These are phyloP conservation scores for Anguilla anguilla DNA, from an alignment of 2,797 vertebrate species.

Conservation along the genomic window DNA sequence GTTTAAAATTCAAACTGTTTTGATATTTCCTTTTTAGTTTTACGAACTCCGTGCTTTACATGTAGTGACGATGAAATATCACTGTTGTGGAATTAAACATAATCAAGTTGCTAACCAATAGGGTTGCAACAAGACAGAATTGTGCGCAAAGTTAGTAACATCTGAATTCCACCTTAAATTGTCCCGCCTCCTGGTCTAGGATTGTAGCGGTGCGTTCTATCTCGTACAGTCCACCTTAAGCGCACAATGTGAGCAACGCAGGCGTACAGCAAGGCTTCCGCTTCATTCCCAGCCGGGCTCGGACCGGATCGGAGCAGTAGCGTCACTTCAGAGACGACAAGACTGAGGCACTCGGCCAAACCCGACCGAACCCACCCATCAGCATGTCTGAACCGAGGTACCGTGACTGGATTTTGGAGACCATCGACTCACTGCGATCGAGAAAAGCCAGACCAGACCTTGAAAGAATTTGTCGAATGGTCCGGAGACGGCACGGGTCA, in stretches of 20 bases:
- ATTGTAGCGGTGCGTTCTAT: slow-evolving; percentile 40
- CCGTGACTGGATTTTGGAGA: slow-evolving; percentile 88
- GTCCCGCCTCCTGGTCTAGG: slow-evolving; percentile 11
- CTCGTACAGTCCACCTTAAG: slow-evolving; percentile 73
- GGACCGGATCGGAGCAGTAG: slow-evolving; percentile 69
- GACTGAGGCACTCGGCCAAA: slow-evolving; percentile 64
- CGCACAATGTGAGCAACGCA: slow-evolving; percentile 74
- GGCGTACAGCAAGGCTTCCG: slow-evolving; percentile 79
- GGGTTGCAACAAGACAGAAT: slow-evolving; percentile 3
- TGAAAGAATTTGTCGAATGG: slow-evolving; percentile 89
- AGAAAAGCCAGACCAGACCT: slow-evolving; percentile 89
- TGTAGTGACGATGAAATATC: neutral
- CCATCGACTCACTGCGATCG: slow-evolving; percentile 88
- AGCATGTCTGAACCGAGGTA: slow-evolving; percentile 78
- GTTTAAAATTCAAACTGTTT: slow-evolving; percentile 60
- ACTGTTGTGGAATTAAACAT: neutral
- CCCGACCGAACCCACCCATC: slow-evolving; percentile 51
- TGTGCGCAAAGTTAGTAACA: slow-evolving; percentile 39
- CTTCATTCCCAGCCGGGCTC: slow-evolving; percentile 78
- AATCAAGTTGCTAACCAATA: neutral
- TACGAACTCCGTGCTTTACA: neutral
- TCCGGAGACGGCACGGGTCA: slow-evolving; percentile 86
- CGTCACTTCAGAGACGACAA: slow-evolving; percentile 69
- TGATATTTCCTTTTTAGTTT: neutral
- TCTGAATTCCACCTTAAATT: slow-evolving; percentile 50